Base-by-base conservation (phyloP, 2,888 invertebrate genomes). In the Taenaris catops region DNA sequence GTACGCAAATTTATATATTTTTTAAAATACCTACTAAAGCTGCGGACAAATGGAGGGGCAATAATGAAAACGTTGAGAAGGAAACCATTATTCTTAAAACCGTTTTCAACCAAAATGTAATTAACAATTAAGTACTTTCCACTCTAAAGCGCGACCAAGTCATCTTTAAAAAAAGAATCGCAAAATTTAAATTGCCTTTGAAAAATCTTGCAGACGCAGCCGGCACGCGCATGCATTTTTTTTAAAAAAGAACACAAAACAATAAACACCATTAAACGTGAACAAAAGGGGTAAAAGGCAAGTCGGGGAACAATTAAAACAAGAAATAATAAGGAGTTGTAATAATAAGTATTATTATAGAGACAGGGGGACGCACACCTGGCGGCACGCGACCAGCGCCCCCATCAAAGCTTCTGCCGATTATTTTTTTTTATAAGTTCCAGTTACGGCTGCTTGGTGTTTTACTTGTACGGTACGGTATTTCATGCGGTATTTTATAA, bases 271-370 rank as follows among this genome's bases (percentile, higher is more conserved):
- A 86, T 86, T 86, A 84, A 84, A 60, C 60, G 55, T 56, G 69
- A 79, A 86, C 84, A 84, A 86, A 81, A 76, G 81, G 70, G 72
- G 78, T 71, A 79, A 83, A 84, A 76, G 76, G 74, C 80, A 83
- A 84, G 84, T 80, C 74, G 65, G 64, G 69, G 78, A 68, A 80
- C 84, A 86, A 86, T 86, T 86, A 84, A 83, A 81, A 80, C 80
- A 83, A 81, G 79, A 83, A 83, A 80, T 83, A 84, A 83, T 83
- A 84, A 83, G 80, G 83, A 81, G 72, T 70, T 74, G 75, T 74
- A 75, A 78, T 83, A 83, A 83, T 84, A 84, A 84, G 81, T 80
- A 80, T 80, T 79, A 75, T 74, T 79, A 75, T 74, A 70, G 69
- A 68, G 59, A 65, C 68, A 69, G 48, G 62, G 68, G 70, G 56